Conservation (phyloP, 2,888 invertebrate species). For the Aphidius colemani region DNA sequence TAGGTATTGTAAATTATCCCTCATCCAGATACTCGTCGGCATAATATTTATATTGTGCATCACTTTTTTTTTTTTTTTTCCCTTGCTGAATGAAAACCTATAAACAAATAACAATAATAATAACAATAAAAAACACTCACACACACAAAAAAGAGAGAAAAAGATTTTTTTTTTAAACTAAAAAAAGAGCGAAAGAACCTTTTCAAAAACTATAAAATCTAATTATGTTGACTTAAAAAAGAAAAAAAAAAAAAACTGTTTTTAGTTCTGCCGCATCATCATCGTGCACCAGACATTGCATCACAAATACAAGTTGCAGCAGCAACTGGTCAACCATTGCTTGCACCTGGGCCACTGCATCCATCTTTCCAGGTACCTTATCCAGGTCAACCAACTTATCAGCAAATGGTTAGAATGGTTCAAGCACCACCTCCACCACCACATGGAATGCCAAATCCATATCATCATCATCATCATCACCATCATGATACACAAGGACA, state of each 20-base stretch:
- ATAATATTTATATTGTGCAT: background rate
- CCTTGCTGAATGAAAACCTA: too few relatives aligned
- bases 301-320: constrained; percentile 83
- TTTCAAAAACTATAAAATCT: too few relatives aligned
- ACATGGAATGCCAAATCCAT: constrained; percentile 51
- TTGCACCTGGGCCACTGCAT: constrained; percentile 80
- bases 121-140: constrained; percentile 2
- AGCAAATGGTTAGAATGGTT: constrained; percentile 62
- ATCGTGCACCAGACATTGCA: constrained; percentile 65
- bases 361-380: constrained; percentile 69
- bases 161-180: too few relatives aligned
- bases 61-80: background rate
- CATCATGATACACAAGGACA: constrained; percentile 63
- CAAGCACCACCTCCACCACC: constrained; percentile 50
- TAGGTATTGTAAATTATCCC: constrained; percentile 42
- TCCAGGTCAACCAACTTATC: constrained; percentile 63
- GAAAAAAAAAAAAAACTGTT: background rate
- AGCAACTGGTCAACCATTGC: constrained; percentile 81
- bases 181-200: too few relatives aligned
- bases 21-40: background rate
- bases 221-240: too few relatives aligned
- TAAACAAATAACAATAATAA: background rate
- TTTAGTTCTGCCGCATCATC: constrained; percentile 53
- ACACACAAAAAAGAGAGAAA: background rate
- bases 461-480: constrained; percentile 56